A percentile compares a stretch with the other conserved stretches of the same genome.
Evolutionary conservation across 2,113 vertebrate genomes (phyloP).

Genomic region (Antechinus stuartii): DNA sequence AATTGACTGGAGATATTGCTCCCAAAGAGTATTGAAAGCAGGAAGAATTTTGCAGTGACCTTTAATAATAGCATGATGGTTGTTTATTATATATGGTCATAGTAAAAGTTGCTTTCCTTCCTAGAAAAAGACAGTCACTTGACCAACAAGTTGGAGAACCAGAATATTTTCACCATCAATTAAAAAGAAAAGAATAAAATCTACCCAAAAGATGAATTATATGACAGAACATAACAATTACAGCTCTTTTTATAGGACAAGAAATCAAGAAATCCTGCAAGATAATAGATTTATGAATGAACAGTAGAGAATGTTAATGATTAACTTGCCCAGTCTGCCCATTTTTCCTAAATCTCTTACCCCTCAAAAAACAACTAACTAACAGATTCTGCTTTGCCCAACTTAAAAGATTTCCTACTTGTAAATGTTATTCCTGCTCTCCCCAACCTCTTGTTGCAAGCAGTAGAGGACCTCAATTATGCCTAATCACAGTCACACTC

Average conservation of each 20-base stretch:
- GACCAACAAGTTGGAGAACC: not conserved
- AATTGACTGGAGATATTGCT: not conserved
- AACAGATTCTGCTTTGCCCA: not conserved
- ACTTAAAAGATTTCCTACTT: not conserved
- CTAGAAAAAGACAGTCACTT: not conserved
- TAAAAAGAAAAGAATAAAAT: not conserved
- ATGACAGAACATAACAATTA: not conserved
- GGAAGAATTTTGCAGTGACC: not conserved
- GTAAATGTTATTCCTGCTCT: not conserved
- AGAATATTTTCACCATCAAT: not conserved
- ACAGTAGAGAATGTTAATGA: not conserved
- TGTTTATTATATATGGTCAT: not conserved
- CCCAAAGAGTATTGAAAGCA: not conserved
- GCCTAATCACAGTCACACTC: not conserved
- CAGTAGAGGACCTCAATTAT: not conserved
- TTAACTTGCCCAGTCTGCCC: not conserved
- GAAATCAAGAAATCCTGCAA: not conserved
- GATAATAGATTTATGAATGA: not conserved
- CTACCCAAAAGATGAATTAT: not conserved
- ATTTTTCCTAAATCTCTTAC: not conserved
- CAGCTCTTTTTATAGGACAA: not conserved
- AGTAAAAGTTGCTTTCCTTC: not conserved
- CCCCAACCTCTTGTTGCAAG: not conserved
- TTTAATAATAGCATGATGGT: not conserved
- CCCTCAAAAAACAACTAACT: not conserved